These are phyloP conservation scores for Plutella xylostella DNA, from an alignment of 2,888 invertebrate genomes.

Conservation along the genomic window DNA sequence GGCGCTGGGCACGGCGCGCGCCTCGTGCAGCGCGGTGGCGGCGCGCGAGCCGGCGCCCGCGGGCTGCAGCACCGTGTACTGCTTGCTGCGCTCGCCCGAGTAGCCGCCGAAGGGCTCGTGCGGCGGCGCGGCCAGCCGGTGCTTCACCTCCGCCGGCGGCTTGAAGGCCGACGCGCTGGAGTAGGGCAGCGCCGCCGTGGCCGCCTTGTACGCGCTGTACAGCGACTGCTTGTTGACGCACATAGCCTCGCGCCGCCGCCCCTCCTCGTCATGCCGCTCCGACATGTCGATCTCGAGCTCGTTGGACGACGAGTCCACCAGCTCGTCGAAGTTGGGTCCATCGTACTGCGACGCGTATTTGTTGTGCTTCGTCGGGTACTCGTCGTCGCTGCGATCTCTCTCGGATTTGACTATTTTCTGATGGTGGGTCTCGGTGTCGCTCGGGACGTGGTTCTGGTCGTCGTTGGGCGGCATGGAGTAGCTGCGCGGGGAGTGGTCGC, in stretches of 20 bases:
- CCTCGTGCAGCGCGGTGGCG: constrained; percentile 85
- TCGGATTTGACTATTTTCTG: constrained; percentile 32
- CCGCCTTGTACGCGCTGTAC: constrained; percentile 66
- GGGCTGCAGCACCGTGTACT: constrained; percentile 89
- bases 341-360: constrained; percentile 71
- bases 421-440: constrained; percentile 26
- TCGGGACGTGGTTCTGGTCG: constrained; percentile 31
- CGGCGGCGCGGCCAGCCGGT: constrained; percentile 48
- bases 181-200: constrained; percentile 72
- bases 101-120: constrained; percentile 84
- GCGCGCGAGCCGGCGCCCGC: constrained; percentile 85
- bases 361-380: constrained; percentile 45
- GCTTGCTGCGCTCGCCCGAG: constrained; percentile 76
- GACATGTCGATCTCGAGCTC: constrained; percentile 85
- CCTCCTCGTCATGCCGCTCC: constrained; percentile 71
- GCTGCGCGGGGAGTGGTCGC: constrained; percentile 74
- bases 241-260: constrained; percentile 60
- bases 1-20: constrained; percentile 62
- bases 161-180: constrained; percentile 85
- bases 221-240: constrained; percentile 63
- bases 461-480: constrained; percentile 60
- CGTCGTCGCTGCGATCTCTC: constrained; percentile 43
- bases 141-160: constrained; percentile 78
- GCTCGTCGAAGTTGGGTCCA: constrained; percentile 80
- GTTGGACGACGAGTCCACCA: constrained; percentile 82